Evolutionary conservation across 1,140 invertebrate species (phyloP), one percentile per base, ranked within the genome.

Genomic region (Polyergus mexicanus): DNA sequence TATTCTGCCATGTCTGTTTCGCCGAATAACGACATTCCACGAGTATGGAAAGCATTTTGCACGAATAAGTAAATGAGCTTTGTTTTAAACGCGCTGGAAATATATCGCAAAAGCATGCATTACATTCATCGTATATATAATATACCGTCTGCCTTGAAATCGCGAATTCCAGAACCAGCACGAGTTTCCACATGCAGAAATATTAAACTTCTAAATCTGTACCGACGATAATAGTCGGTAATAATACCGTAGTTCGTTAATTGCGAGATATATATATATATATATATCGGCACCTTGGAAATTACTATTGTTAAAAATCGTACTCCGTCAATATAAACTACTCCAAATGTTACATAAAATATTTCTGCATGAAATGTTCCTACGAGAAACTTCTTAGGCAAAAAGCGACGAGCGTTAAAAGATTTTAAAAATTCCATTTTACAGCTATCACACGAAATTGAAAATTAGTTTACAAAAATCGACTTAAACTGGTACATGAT

Each of bases 161-260:
- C 51, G 28, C 68, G 54, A 83, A 83, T 83, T 83, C 68, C 47
- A 83, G 78, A 60, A 83, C 78, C 32, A 83, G 60, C 78, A 60
- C 44, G 35, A 28, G 54, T 72, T 74, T 47, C 54, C 78, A 60
- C 68, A 41, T 74, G 25, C 68, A 41, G 68, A 62, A 74, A 83
- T 83, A 83, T 83, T 83, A 83, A 83, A 83, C 54, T 83, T 22
- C 38, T 74, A 74, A 83, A n/a, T 56, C 54, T 44, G 68, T 25
- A 44, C 65, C 47, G 35, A 38, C 25, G 25, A 1, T 28, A 28
- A 28, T 28, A 28, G 25, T 28, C 25, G 25, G 25, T 28, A 28
- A 28, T 28, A 28, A 28, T 28, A 28, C 25, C 25, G 25, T 13
- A 72, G 38, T 83, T 58, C 28, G 38, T 68, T 83, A 83, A 83